A percentile compares a stretch with the other conserved stretches of the same genome.
Evolutionary conservation across 1,140 invertebrate genomes (phyloP).

Genomic region (Gryon sp.): DNA sequence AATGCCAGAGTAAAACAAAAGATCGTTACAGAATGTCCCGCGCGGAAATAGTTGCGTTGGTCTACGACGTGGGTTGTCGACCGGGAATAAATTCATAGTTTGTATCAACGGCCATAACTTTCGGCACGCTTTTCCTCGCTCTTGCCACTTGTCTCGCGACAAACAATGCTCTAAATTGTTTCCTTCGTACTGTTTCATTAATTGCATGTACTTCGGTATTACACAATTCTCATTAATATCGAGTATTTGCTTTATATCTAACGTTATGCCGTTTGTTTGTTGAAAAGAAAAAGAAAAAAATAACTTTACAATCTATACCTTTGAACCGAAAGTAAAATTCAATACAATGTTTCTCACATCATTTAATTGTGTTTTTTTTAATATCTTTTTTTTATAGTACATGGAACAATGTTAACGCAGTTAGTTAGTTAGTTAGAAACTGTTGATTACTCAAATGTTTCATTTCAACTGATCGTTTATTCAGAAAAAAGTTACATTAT

Average conservation of each 20-base stretch:
- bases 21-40: constrained; percentile 54
- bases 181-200: constrained; percentile 54
- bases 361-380: too few species aligned
- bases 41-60: constrained; percentile 47
- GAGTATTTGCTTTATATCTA: constrained; percentile 6
- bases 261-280: constrained; percentile 7
- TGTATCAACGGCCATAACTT: constrained; percentile 42
- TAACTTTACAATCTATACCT: constrained; percentile 2
- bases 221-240: constrained; percentile 25
- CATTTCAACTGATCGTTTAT: too few species aligned
- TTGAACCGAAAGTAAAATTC: neutral
- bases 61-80: constrained; percentile 39
- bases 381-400: neutral
- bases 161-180: constrained; percentile 37
- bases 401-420: too few species aligned
- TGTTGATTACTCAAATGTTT: too few species aligned
- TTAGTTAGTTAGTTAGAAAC: too few species aligned
- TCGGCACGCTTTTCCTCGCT: constrained; percentile 32
- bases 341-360: constrained; percentile 6
- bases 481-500: too few species aligned
- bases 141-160: constrained; percentile 48
- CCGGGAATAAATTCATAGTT: constrained; percentile 34
- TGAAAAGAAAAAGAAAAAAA: too few species aligned
- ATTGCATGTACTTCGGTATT: constrained; percentile 16
- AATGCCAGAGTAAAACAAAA: constrained; percentile 51